Evolutionary conservation across 2,888 invertebrate genomes (phyloP), one percentile per base, ranked within the genome.

Genomic region (Phorcus lineatus): DNA sequence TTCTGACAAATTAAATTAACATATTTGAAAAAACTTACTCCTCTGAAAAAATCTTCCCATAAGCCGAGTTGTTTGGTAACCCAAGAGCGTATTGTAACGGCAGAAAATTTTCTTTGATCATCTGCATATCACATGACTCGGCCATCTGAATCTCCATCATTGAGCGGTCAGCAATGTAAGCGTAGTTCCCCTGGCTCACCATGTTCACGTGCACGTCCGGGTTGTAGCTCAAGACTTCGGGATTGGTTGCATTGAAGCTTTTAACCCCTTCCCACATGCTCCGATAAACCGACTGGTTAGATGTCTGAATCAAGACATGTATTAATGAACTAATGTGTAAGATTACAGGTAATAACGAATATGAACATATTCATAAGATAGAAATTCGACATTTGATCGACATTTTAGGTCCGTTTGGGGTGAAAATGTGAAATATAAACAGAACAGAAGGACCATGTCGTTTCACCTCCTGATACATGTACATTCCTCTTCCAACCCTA

Each of bases 11-110:
- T 47, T 47, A 11, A 47, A 11, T 13, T 11, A 1, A 1, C 1
- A 11, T 47, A 36, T 36, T 3, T 2, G 36, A 16, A 17, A n/a
- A 55, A n/a, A 87, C 89, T 89, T 86, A 92, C 92, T 85, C 83
- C 16, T 89, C 81, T 13, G 88, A 86, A 54, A 92, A 89, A 16
- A 89, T 81, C 28, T 83, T 81, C 4, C 82, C 84, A 78, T 86
- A 89, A 2, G 88, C 85, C 0, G 91, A 90, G 19, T 88, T 86
- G 19, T 88, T 88, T 3, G 88, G 90, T n/a, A 92, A 84, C 2
- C 86, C 86, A 31, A 90, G 83, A 6, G 87, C 88, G 79, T 90
- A 91, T 55, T 88, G 87, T 7, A 89, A 82, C 2, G 89, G 87
- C 11, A 87, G 85, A 79, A 90, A 88, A 16, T 86, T 81, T 67